These are phyloP conservation scores for Ceyx erithaca DNA, from an alignment of 2,797 vertebrate genomes.

Conservation along the genomic window DNA sequence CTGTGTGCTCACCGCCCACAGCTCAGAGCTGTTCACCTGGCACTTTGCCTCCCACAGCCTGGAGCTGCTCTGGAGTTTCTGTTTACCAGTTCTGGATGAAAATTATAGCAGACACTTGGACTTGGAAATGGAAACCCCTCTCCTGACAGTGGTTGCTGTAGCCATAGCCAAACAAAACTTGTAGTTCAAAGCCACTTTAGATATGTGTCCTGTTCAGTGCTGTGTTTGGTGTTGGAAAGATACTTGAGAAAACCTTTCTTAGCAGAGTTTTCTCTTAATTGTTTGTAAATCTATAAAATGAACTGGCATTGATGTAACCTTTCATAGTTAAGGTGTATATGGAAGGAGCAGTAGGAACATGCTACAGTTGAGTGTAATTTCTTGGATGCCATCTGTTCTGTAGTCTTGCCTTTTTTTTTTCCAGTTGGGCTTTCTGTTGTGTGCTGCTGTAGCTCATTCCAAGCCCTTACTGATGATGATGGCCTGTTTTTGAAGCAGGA, in stretches of 20 bases:
- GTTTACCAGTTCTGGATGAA: neutral
- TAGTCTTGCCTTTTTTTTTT: neutral
- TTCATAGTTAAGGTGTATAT: fast-evolving
- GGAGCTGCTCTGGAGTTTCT: neutral
- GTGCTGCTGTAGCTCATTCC: neutral
- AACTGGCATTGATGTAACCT: neutral
- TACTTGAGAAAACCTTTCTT: neutral
- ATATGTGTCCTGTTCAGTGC: fast-evolving
- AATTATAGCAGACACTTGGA: neutral
- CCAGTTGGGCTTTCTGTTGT: fast-evolving
- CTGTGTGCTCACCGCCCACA: too few species aligned
- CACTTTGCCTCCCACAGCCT: neutral
- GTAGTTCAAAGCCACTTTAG: neutral
- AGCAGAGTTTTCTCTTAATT: neutral
- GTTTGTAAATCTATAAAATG: neutral
- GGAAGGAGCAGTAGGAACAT: neutral
- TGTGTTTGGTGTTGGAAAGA: neutral
- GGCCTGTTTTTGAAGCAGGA: neutral
- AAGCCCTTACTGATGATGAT: fast-evolving
- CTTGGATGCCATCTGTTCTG: neutral
- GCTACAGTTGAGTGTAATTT: neutral
- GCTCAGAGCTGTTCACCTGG: neutral
- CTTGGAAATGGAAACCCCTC: neutral
- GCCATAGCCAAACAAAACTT: neutral
- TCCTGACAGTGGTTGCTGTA: neutral